These are phyloP conservation scores for Isoperla grammatica DNA, from an alignment of 2,888 invertebrate genomes.

Conservation along the genomic window DNA sequence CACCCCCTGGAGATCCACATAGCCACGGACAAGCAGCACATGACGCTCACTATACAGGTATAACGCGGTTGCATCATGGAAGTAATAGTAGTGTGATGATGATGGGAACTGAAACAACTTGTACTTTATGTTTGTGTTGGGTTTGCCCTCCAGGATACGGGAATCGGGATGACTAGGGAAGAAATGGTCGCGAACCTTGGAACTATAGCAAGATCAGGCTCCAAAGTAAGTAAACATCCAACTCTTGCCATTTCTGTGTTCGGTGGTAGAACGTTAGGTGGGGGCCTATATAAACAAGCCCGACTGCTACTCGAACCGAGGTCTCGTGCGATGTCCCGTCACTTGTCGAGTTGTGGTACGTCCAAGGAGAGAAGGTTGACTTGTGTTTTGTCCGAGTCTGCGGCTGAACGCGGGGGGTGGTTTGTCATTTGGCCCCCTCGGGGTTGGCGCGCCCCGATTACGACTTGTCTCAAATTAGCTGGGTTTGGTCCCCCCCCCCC, in stretches of 20 bases:
- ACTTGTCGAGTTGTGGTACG: too few species aligned
- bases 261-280: not conserved
- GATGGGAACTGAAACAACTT: too few species aligned
- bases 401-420: too few species aligned
- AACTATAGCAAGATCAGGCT: constrained; percentile 93
- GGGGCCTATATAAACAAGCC: not conserved
- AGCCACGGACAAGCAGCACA: constrained; percentile 77
- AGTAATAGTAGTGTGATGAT: too few species aligned
- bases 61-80: too few species aligned
- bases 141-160: constrained; percentile 64
- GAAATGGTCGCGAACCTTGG: constrained; percentile 89
- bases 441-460: too few species aligned
- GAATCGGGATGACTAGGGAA: constrained; percentile 91
- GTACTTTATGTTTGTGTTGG: not conserved
- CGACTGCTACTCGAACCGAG: not conserved
- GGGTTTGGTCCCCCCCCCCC: not conserved
- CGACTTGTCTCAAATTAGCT: too few species aligned
- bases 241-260: not conserved
- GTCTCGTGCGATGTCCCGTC: not conserved
- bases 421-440: too few species aligned
- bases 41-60: constrained; percentile 81
- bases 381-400: too few species aligned
- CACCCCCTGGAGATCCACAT: constrained; percentile 81
- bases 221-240: constrained; percentile 57
- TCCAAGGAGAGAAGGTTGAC: too few species aligned